Percentiles rank a stretch among this genome's conserved stretches.
phyloP scores from a whole-genome alignment of 1,140 invertebrate species.

The Drosophila tristis region DNA sequence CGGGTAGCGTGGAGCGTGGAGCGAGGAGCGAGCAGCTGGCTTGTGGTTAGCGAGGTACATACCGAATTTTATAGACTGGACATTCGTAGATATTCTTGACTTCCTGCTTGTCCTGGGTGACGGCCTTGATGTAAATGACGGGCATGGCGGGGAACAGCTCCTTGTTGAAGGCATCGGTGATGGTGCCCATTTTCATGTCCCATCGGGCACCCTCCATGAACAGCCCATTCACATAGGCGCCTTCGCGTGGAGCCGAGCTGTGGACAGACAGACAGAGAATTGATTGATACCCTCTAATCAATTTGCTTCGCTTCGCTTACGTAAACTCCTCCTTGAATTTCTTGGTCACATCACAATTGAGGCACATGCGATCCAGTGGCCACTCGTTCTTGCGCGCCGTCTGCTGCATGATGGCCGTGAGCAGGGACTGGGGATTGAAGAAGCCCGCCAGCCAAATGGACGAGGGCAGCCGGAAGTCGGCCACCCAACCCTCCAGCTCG shows the following conservation, averaged over 20 bases:
- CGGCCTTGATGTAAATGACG: conserved; percentile 95
- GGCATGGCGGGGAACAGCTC: conserved; percentile 96
- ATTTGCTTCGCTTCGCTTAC: conserved; percentile 78
- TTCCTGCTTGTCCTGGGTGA: conserved; percentile 95
- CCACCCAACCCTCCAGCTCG: conserved; percentile 92
- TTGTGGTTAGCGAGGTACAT: conserved; percentile 37
- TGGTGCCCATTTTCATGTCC: conserved; percentile 91
- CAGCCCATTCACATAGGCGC: conserved; percentile 94
- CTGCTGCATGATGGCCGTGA: conserved; percentile 98
- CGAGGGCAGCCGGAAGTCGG: conserved; percentile 91
- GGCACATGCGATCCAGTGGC: conserved; percentile 97
- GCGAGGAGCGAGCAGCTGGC: no score
- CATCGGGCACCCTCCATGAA: conserved; percentile 97
- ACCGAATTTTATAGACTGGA: conserved; percentile 96
- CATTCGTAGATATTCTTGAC: conserved; percentile 95
- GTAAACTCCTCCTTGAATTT: conserved; percentile 94
- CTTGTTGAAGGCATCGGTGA: conserved; percentile 93
- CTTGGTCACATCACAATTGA: conserved; percentile 97
- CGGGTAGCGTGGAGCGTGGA: no score
- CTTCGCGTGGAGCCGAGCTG: conserved; percentile 93
- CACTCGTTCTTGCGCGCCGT: conserved; percentile 97
- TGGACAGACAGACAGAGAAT: conserved; percentile 29
- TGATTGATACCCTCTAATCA: not conserved
- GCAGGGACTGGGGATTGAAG: conserved; percentile 98
- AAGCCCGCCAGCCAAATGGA: conserved; percentile 97